phyloP scores from a whole-genome alignment of 1,140 invertebrate genomes.

The Luehdorfia chinensis region DNA sequence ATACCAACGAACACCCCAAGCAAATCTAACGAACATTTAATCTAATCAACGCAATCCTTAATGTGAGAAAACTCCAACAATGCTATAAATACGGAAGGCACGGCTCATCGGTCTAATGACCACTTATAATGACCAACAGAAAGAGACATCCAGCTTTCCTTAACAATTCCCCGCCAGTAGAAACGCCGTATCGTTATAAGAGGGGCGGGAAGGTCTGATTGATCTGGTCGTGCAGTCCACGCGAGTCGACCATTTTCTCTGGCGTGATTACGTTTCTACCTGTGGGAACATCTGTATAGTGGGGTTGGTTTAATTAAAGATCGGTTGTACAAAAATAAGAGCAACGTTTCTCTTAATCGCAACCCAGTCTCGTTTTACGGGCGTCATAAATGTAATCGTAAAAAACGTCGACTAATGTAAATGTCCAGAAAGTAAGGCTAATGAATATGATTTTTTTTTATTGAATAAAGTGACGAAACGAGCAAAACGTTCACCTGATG shows the following conservation, averaged over 20 bases:
- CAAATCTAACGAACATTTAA: no score
- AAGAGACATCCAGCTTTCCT: slow-evolving; percentile 3
- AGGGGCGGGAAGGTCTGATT: slow-evolving; percentile 20
- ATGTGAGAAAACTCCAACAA: slow-evolving; percentile 56
- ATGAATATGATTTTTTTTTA: no score
- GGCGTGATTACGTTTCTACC: slow-evolving; percentile 49
- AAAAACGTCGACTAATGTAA: no score
- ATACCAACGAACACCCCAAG: no score
- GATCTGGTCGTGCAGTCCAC: slow-evolving; percentile 28
- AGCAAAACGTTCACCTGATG: no score
- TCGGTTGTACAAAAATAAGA: no score
- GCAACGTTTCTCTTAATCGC: no score
- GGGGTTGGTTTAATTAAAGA: slow-evolving; percentile 8
- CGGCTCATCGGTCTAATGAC: slow-evolving; percentile 47
- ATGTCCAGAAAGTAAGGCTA: no score
- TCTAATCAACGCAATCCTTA: slow-evolving; percentile 23
- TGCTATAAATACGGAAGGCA: slow-evolving; percentile 48
- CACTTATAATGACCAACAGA: slow-evolving; percentile 23
- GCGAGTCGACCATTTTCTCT: slow-evolving; percentile 40
- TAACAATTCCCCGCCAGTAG: neutral
- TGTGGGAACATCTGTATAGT: slow-evolving; percentile 40
- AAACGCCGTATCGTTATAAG: neutral
- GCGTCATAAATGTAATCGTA: no score
- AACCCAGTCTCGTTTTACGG: neutral
- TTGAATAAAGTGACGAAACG: no score